phyloP scores from a whole-genome alignment of 2,797 vertebrate genomes.

The Pseudomugil gertrudae region DNA sequence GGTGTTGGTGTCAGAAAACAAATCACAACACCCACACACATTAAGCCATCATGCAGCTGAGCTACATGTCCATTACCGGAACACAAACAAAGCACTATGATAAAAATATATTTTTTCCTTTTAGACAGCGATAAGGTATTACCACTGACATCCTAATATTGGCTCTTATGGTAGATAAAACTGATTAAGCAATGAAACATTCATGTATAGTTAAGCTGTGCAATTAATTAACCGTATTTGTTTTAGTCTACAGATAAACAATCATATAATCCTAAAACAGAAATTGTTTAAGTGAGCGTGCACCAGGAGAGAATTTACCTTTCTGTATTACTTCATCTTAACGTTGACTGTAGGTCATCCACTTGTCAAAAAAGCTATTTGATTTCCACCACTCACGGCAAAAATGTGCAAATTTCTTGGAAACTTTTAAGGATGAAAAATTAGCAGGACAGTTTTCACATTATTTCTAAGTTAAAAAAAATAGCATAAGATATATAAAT shows the following conservation, averaged over 20 bases:
- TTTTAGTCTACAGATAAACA: neutral
- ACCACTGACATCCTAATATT: conserved; percentile 22
- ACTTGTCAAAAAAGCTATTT: conserved; percentile 6
- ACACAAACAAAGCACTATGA: conserved; percentile 3
- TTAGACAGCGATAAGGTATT: conserved; percentile 6
- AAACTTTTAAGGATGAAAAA: conserved; percentile 15
- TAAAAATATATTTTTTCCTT: conserved; percentile 12
- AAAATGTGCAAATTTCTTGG: neutral
- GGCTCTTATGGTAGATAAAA: conserved; percentile 36
- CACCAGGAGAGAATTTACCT: conserved; percentile 33
- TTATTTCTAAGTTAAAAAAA: conserved; percentile 8
- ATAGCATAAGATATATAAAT: conserved; percentile 17
- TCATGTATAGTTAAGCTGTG: conserved; percentile 16
- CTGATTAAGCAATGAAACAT: conserved; percentile 9
- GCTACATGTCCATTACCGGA: neutral
- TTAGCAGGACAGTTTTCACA: conserved; percentile 21
- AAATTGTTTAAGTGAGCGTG: conserved; percentile 34
- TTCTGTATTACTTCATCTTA: conserved; percentile 8
- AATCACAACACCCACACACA: conserved; percentile 7
- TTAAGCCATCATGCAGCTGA: conserved; percentile 2
- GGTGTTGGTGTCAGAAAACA: neutral
- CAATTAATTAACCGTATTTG: conserved; percentile 25
- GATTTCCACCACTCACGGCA: neutral
- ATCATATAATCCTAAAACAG: conserved; percentile 13
- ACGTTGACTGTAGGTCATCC: conserved; percentile 21